Conservation (phyloP, 1,140 invertebrate genomes). For the Trinorchestia longiramus region DNA sequence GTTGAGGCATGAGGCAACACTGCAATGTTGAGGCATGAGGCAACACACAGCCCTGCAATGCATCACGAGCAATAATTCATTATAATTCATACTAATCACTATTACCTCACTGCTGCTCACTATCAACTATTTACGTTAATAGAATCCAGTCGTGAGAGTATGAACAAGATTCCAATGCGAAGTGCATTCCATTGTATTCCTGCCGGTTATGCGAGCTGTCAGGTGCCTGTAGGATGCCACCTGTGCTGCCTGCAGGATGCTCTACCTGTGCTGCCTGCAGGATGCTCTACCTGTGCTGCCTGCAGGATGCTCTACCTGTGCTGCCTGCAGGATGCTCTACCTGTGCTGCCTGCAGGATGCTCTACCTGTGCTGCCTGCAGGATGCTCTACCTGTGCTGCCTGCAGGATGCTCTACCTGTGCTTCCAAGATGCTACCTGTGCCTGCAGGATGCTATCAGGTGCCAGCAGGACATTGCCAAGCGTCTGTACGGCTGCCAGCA, state of each 20-base stretch:
- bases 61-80: no score
- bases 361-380: slow-evolving; percentile 70
- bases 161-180: no score
- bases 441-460: slow-evolving; percentile 73
- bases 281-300: slow-evolving; percentile 70
- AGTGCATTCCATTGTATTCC: no score
- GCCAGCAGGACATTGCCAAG: slow-evolving; percentile 75
- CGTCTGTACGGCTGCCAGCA: slow-evolving; percentile 71
- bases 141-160: no score
- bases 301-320: slow-evolving; percentile 74
- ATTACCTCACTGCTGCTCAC: no score
- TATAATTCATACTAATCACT: no score
- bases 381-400: slow-evolving; percentile 70
- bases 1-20: no score
- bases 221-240: neutral
- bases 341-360: neutral
- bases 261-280: neutral
- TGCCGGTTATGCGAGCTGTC: no score
- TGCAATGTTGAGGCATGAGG: no score
- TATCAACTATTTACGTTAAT: no score
- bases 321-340: slow-evolving; percentile 64
- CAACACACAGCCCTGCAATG: no score
- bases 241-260: slow-evolving; percentile 34
- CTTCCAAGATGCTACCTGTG: slow-evolving; percentile 70
- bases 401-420: neutral